Evolutionary conservation across 2,888 invertebrate species (phyloP).

Genomic region (Troides oblongomaculatus): DNA sequence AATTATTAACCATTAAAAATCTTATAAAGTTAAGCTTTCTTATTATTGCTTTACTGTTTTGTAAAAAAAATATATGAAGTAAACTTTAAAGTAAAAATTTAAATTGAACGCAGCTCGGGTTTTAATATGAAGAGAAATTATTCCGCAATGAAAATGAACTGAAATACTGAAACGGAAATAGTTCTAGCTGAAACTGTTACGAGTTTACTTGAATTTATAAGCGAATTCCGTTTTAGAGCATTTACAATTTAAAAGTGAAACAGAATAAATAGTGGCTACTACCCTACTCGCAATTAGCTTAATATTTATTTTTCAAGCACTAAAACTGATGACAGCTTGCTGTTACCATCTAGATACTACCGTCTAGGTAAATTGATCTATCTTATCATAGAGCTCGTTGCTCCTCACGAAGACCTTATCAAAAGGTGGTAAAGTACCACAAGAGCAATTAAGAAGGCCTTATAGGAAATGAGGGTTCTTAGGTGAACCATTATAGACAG

Average conservation of each 20-base stretch:
- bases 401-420: no score
- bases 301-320: background rate
- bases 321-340: background rate
- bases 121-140: background rate
- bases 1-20: no score
- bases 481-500: no score
- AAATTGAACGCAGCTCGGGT: no score
- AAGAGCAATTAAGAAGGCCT: no score
- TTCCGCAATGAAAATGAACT: background rate
- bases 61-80: background rate
- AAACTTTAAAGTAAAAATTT: no score
- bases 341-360: background rate
- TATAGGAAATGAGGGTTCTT: no score
- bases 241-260: background rate
- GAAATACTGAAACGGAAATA: constrained; percentile 1
- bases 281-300: background rate
- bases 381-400: no score
- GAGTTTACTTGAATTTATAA: constrained; percentile 1
- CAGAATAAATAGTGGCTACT: background rate
- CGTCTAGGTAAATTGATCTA: no score
- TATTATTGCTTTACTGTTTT: no score
- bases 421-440: no score
- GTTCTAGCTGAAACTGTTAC: background rate
- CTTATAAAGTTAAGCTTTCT: no score
- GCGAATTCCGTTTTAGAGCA: background rate